phyloP scores from a whole-genome alignment of 2,113 vertebrate genomes.

The Caracal caracal region DNA sequence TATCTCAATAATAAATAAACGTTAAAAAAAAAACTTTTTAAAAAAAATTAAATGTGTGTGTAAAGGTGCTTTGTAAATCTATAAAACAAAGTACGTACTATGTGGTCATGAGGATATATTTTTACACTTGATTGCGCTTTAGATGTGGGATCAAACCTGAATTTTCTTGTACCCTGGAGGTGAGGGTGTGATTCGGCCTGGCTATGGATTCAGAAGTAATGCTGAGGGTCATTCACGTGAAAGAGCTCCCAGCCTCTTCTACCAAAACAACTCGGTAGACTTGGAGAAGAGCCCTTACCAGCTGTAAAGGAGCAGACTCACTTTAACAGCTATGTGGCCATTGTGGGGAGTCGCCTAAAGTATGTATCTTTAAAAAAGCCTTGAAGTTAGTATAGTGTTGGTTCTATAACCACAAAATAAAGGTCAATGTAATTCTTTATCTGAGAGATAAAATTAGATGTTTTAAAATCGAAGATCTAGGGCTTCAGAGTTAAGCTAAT shows the following conservation, averaged over 20 bases:
- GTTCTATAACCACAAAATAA: not conserved
- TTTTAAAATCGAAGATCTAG: not conserved
- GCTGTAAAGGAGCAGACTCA: not conserved
- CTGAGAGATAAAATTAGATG: not conserved
- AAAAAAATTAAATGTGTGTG: not conserved
- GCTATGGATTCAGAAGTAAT: not conserved
- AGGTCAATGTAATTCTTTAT: not conserved
- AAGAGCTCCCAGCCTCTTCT: not conserved
- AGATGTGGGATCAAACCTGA: not conserved
- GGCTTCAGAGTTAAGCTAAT: not conserved
- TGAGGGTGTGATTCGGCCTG: not conserved
- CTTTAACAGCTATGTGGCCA: not conserved
- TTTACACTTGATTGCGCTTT: not conserved
- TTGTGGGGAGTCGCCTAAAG: not conserved
- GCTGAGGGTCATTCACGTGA: not conserved
- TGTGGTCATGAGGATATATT: not conserved
- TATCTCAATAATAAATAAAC: too few relatives aligned
- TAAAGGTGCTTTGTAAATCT: not conserved
- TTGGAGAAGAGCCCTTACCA: not conserved
- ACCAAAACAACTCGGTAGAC: not conserved
- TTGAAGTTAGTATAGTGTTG: not conserved
- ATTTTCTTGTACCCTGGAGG: not conserved
- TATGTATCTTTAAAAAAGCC: not conserved
- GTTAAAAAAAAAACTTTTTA: too few relatives aligned
- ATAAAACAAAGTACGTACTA: not conserved